A percentile compares a stretch with the other conserved stretches of the same genome.
Evolutionary conservation across 2,113 vertebrate species (phyloP).

Genomic region (Pavo muticus): DNA sequence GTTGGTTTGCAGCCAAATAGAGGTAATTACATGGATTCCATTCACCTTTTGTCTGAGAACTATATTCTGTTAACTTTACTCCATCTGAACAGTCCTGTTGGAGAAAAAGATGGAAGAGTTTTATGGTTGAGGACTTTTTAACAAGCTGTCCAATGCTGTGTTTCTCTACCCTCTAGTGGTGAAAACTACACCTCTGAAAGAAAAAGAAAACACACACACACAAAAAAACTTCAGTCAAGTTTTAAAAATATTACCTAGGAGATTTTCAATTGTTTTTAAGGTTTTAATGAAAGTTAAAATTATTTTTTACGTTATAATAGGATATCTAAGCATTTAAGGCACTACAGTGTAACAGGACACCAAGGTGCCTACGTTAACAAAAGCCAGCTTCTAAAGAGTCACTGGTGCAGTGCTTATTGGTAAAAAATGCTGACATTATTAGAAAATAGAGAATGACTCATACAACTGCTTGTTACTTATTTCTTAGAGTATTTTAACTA

Average conservation of each 20-base stretch:
- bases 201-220: background rate
- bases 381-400: background rate
- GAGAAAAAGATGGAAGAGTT: background rate
- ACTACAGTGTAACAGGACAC: background rate
- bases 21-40: background rate
- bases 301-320: background rate
- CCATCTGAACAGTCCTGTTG: background rate
- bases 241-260: background rate
- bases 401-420: background rate
- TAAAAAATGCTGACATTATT: background rate
- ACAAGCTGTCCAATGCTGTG: background rate
- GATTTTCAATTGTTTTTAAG: background rate
- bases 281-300: background rate
- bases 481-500: background rate
- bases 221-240: background rate
- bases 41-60: background rate
- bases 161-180: constrained; percentile 69
- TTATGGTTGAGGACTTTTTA: background rate
- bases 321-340: background rate
- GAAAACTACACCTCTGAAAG: background rate
- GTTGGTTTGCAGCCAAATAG: background rate
- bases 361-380: fast-evolving
- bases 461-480: background rate
- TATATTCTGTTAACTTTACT: background rate
- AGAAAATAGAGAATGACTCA: background rate